Evolutionary conservation across 2,797 vertebrate species (phyloP), one percentile per base, ranked within the genome.

Genomic region (Chelon auratus): DNA sequence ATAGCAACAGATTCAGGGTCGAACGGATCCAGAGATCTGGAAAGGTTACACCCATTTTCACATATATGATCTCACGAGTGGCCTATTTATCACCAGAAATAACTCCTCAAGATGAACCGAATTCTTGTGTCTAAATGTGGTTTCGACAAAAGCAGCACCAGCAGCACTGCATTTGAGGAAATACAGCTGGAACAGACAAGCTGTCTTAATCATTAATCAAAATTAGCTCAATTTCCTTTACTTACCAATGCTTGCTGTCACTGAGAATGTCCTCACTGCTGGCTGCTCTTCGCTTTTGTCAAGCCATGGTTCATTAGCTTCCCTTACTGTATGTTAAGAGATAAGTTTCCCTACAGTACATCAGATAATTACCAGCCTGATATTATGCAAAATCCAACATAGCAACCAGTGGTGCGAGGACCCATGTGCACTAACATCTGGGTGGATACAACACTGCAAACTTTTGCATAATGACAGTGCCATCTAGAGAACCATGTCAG

Each of bases 401-500:
- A 58, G 20, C 59, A 52, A 62, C 18, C 9, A 63, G 40, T 10
- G 40, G 26, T 18, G 12, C 36, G 45, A 6, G 22, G 0, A 17
- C 13, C 11, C 20, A 24, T 3, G 30, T 8, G 14, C 26, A 61
- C 62, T 72, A 36, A 63, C 60, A 60, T 55, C 43, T 68, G 58
- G 17, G 17, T 17, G 60, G 11, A 60, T 37, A 42, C 17, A 68
- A 55, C 33, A 26, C 5, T 24, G 9, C 18, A 14, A 68, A 58
- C 40, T 58, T 37, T 24, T 26, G 45, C 26, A 81, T 26, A 62
- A 56, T 68, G 72, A 82, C 2, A 70, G 72, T 66, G 86, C 80
- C 85, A 82, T 68, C 81, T 87, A 81, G 80, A 78, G 79, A 86
- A 50, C 30, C 51, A 61, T 22, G 20, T 48, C 11, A 73, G 39